Evolutionary conservation across 1,140 invertebrate genomes (phyloP), one percentile per base, ranked within the genome.

Genomic region (Kradibia gibbosae): DNA sequence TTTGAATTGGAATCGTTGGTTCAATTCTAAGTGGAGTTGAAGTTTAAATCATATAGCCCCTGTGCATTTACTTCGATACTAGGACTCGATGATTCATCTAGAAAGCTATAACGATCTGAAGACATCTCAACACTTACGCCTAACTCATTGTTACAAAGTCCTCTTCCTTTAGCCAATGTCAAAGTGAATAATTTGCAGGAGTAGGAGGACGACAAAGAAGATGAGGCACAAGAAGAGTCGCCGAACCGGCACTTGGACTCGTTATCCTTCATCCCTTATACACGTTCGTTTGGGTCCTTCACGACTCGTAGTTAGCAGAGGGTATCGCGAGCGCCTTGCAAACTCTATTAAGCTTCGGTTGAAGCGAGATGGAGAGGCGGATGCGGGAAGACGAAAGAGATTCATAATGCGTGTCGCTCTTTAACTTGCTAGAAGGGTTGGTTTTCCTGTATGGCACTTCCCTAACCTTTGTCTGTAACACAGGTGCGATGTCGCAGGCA

Each of bases 291-390:
- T 71, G 71, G 31, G 57, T 67, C 71, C 71, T 74, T 67, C 42
- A 74, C 53, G 11, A 7, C 39, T 25, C 34, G 28, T 62, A 31
- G 8, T 42, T 28, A 11, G 0, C 28, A 11, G 53, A 31, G 62
- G 22, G 76, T 55, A 71, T 55, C 17, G 42, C 34, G 45, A 17
- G 31, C 50, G n/a, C 60, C 28, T 31, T 13, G 72, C 34, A 81
- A 70, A 81, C 79, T 81, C 48, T 72, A 81, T 76, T 75, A 76
- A 48, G 57, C 53, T 0, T n/a, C 71, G 39, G 17, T 42, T 17
- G 42, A n/a, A n/a, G n/a, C n/a, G n/a, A n/a, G n/a, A n/a, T n/a
- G n/a, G n/a, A n/a, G n/a, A n/a, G n/a, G n/a, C n/a, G n/a, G n/a
- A n/a, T n/a, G 25, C 3, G 22, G 67, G 70, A 15, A n/a, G 28